Evolutionary conservation across 2,888 invertebrate species (phyloP), one percentile per base, ranked within the genome.

Genomic region (Temnothorax rugatulus): DNA sequence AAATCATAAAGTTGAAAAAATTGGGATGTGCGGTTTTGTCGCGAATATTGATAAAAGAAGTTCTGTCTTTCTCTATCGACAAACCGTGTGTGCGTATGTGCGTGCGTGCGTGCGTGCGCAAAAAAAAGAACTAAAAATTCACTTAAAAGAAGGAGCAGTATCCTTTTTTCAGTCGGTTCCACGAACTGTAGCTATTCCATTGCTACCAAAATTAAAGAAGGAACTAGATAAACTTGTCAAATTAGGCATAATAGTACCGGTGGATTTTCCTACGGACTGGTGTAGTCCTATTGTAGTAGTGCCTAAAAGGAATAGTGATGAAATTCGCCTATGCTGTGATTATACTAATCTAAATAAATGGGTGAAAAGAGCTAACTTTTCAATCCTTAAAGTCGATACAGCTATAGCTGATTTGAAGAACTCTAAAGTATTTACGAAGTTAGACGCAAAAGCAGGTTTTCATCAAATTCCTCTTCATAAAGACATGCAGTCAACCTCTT

Each of bases 201-300:
- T 75, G 9, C n/a, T 57, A 1, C 61, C 15, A 13, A 75, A 75
- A 38, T 21, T 75, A 50, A 75, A 75, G 47, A n/a, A 13, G 7
- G 75, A 75, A 11, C 11, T 75, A 18, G 47, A 75, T 18, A 59
- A n/a, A 8, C n/a, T 75, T 11, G 1, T 15, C 13, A n/a, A 9
- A 29, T 59, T 50, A 34, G 61, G 34, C 1, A 75, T 75, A 25
- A 75, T 75, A n/a, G n/a, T 29, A 15, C 44, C 61, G 1, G 61
- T 74, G 2, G 75, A 75, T 29, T 75, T 63, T 29, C 75, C 61
- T 1, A 75, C 74, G 0, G 44, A 75, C 4, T 75, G 74, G 74
- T 75, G 74, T 15, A 75, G 74, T 18, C 61, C 61, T 9, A 63
- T 63, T 9, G 75, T 75, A 0, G 61, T 75, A 0, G 75, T 47